Conservation (phyloP, 2,888 invertebrate species). For the Acrobasis consociella region DNA sequence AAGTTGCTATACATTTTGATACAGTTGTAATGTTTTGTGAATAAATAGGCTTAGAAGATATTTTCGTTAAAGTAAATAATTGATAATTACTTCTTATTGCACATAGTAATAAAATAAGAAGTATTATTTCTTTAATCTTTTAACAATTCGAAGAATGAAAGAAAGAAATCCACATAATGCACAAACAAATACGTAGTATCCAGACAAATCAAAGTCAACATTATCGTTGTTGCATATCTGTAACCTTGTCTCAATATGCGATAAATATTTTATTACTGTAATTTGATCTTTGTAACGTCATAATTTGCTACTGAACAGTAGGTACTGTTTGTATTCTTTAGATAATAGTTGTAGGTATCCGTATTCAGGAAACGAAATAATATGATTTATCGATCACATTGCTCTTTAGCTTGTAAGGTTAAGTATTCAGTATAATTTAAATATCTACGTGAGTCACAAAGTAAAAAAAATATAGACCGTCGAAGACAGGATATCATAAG, state of each 20-base stretch:
- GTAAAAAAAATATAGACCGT: neutral
- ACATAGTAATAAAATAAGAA: neutral
- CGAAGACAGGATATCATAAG: constrained; percentile 7
- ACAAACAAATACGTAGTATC: constrained; percentile 4
- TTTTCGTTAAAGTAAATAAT: no score
- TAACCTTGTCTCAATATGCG: constrained; percentile 38
- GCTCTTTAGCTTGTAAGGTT: neutral
- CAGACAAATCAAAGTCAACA: constrained; percentile 57
- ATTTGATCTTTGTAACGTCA: constrained; percentile 15
- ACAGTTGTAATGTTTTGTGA: no score
- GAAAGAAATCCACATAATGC: constrained; percentile 3
- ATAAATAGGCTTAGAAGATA: no score
- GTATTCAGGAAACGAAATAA: neutral
- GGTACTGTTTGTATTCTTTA: neutral
- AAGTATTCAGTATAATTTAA: neutral
- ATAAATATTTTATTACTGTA: constrained; percentile 16
- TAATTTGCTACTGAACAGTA: constrained; percentile 5
- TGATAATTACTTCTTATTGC: no score
- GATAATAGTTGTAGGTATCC: neutral
- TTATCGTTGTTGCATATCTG: constrained; percentile 40
- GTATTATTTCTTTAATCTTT: neutral
- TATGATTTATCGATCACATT: neutral
- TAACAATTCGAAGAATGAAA: neutral
- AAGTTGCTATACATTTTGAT: no score
- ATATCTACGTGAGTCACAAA: neutral